phyloP scores from a whole-genome alignment of 2,888 invertebrate genomes.

The Galeopsomyia nigrocyanea region DNA sequence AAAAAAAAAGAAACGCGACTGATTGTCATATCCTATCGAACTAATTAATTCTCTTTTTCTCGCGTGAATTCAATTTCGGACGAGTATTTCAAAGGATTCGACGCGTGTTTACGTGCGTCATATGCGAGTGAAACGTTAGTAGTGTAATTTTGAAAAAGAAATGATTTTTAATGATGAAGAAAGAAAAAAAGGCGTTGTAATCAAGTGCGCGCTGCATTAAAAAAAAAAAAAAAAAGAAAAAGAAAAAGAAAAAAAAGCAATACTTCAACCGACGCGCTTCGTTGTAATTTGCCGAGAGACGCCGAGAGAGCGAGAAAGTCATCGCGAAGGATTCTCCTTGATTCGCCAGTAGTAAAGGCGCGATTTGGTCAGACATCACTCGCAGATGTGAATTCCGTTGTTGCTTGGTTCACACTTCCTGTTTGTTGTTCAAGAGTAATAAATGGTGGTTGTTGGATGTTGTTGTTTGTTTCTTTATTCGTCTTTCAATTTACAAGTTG shows the following conservation, averaged over 20 bases:
- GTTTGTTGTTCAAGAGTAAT: constrained; percentile 11
- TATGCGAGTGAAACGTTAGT: too few species aligned
- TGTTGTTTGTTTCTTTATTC: background rate
- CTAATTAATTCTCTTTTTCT: constrained; percentile 23
- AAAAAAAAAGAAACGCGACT: constrained; percentile 15
- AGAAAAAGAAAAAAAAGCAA: background rate
- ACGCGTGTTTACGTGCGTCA: too few species aligned
- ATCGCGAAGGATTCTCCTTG: too few species aligned
- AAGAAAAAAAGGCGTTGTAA: constrained; percentile 10
- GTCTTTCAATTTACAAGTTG: too few species aligned
- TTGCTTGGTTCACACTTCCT: background rate
- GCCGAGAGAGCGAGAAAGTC: too few species aligned
- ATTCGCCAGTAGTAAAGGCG: constrained; percentile 16
- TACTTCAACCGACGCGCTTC: too few species aligned
- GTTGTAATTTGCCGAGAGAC: too few species aligned
- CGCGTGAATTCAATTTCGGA: too few species aligned
- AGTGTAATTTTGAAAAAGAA: too few species aligned
- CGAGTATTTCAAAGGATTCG: too few species aligned
- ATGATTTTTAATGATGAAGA: too few species aligned
- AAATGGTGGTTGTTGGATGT: background rate
- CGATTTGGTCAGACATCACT: constrained; percentile 3
- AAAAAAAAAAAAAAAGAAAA: constrained; percentile 17
- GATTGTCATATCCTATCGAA: constrained; percentile 30
- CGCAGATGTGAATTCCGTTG: background rate
- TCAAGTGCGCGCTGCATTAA: constrained; percentile 24